These are phyloP conservation scores for Pandemis heparana DNA, from an alignment of 2,888 invertebrate genomes.

Conservation along the genomic window DNA sequence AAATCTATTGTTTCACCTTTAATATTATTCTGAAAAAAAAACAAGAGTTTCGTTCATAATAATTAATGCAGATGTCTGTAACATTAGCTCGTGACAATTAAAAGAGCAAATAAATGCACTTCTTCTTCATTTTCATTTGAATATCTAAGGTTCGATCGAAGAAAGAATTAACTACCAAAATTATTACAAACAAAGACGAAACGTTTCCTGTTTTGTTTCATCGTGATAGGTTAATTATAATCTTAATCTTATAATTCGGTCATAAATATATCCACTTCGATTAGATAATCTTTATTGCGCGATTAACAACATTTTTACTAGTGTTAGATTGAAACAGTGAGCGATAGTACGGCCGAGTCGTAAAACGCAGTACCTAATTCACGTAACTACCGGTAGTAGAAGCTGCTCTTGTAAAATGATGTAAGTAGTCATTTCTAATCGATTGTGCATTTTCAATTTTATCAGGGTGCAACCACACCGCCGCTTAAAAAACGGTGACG, in stretches of 20 bases:
- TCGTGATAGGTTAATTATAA: conserved; percentile 1
- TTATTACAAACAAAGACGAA: neutral
- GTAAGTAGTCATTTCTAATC: neutral
- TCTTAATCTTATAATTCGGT: conserved; percentile 18
- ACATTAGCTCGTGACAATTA: no score
- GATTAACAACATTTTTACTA: neutral
- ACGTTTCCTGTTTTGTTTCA: neutral
- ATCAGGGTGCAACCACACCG: no score
- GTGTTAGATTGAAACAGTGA: neutral
- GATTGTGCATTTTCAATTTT: neutral
- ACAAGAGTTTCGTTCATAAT: no score
- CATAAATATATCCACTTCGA: conserved; percentile 5
- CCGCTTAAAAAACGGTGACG: no score
- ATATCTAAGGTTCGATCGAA: no score
- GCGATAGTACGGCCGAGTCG: neutral
- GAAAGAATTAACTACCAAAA: neutral
- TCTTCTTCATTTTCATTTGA: no score
- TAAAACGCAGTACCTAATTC: neutral
- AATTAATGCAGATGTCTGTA: no score
- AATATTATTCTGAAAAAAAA: no score
- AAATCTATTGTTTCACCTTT: no score
- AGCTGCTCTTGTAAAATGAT: neutral
- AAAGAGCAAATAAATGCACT: no score
- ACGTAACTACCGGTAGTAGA: conserved; percentile 1
- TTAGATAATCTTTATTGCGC: conserved; percentile 1